phyloP scores from a whole-genome alignment of 23 tunicate species.

The Halocynthia roretzi region DNA sequence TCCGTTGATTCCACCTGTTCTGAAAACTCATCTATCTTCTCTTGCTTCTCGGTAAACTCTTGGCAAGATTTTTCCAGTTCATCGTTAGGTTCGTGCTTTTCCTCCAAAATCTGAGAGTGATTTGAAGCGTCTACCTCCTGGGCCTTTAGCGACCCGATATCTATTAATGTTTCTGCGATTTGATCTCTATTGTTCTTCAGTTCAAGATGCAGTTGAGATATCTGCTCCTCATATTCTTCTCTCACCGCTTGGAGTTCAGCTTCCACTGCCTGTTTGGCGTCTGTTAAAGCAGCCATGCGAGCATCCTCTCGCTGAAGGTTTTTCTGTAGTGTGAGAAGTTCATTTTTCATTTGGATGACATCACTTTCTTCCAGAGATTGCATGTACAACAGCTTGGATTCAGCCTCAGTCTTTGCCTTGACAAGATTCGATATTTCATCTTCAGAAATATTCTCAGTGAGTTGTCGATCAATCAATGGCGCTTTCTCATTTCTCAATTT shows the following conservation, averaged over 20 bases:
- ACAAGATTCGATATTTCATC: slow-evolving; percentile 4
- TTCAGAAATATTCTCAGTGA: not conserved
- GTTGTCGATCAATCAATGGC: not conserved
- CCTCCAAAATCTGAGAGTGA: too few relatives aligned
- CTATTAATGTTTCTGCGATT: too few relatives aligned
- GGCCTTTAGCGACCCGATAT: too few relatives aligned
- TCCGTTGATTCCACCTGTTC: too few relatives aligned
- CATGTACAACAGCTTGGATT: not conserved
- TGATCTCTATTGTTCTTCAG: too few relatives aligned
- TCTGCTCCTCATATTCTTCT: too few relatives aligned
- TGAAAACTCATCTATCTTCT: too few relatives aligned
- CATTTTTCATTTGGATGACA: not conserved
- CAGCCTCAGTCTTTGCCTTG: not conserved
- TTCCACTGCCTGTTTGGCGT: not conserved
- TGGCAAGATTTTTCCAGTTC: too few relatives aligned
- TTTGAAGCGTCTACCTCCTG: too few relatives aligned
- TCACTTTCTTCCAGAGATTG: not conserved
- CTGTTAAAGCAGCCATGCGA: slow-evolving; percentile 1
- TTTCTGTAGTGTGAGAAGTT: slow-evolving; percentile 5
- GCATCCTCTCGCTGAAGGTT: slow-evolving; percentile 10
- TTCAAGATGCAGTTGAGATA: too few relatives aligned
- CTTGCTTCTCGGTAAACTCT: too few relatives aligned
- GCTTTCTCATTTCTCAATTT: not conserved
- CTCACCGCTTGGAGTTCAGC: not conserved
- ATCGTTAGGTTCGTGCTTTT: too few relatives aligned